Percentiles rank a stretch among this genome's conserved stretches.
Conservation (phyloP, 2,888 invertebrate genomes). For the Diabrotica balteata region DNA sequence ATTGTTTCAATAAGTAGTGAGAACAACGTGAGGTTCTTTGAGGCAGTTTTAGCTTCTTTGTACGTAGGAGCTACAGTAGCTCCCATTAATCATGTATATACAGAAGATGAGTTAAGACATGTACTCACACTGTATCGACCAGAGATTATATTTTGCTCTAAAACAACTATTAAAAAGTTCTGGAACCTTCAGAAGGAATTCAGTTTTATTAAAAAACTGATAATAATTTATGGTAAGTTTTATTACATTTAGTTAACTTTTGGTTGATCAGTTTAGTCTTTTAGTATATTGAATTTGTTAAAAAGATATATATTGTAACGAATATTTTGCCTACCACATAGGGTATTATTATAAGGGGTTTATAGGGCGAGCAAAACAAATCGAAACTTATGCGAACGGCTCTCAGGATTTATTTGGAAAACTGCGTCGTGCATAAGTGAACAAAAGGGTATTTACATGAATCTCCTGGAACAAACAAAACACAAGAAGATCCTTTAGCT, state of each 20-base stretch:
- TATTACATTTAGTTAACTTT: neutral
- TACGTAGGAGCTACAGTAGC: conserved; percentile 46
- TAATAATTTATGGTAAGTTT: conserved; percentile 61
- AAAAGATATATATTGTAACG: too few relatives aligned
- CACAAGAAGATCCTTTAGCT: too few relatives aligned
- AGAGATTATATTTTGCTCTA: conserved; percentile 70
- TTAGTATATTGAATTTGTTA: too few relatives aligned
- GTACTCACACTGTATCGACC: conserved; percentile 70
- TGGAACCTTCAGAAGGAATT: conserved; percentile 48
- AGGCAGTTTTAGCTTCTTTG: conserved; percentile 44
- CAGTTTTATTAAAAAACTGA: conserved; percentile 60
- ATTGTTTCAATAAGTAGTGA: conserved; percentile 46
- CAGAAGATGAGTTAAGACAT: conserved; percentile 56
- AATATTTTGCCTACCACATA: too few relatives aligned
- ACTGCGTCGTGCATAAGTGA: too few relatives aligned
- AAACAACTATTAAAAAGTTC: conserved; percentile 64
- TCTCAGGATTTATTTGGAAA: too few relatives aligned
- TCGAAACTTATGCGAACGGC: too few relatives aligned
- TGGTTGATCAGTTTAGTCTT: too few relatives aligned
- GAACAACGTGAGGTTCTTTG: conserved; percentile 46
- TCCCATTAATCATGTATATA: conserved; percentile 44
- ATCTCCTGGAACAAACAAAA: too few relatives aligned
- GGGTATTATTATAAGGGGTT: too few relatives aligned
- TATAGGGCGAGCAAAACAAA: too few relatives aligned
- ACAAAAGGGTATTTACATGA: too few relatives aligned